A percentile compares a stretch with the other conserved stretches of the same genome.
These are phyloP conservation scores for Lepus townsendii DNA, from an alignment of 2,797 vertebrate genomes.

Conservation along the genomic window DNA sequence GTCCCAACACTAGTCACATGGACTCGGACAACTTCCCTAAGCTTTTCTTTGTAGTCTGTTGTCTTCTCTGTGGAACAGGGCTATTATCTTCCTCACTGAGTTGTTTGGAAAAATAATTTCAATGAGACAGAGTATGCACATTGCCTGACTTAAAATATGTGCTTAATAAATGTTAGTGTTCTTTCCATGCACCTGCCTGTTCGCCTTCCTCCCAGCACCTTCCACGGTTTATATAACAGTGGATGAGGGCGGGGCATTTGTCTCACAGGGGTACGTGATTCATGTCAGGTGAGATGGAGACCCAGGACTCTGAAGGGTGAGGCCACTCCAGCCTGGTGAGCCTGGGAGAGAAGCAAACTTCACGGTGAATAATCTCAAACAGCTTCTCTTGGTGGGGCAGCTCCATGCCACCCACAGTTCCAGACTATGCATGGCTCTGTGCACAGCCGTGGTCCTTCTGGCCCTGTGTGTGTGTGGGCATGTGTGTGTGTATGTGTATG, in stretches of 20 bases:
- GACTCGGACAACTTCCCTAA: background rate
- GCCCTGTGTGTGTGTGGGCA: too few relatives aligned
- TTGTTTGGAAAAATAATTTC: conserved; percentile 54
- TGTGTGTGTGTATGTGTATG: too few relatives aligned
- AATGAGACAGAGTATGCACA: conserved; percentile 32
- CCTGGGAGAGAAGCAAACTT: background rate
- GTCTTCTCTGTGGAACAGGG: conserved; percentile 28
- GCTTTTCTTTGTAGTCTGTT: background rate
- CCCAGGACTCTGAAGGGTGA: background rate
- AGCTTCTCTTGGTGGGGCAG: background rate
- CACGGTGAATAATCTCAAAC: background rate
- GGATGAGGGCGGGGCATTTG: background rate
- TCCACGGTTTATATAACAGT: background rate
- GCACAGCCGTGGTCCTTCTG: background rate
- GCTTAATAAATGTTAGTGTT: background rate
- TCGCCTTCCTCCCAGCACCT: background rate
- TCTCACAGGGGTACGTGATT: too few relatives aligned
- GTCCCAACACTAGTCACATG: too few relatives aligned
- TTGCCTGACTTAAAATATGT: background rate
- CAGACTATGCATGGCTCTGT: background rate
- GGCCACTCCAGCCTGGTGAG: background rate
- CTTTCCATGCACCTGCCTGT: background rate
- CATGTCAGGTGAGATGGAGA: background rate
- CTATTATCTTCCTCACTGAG: background rate
- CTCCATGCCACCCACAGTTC: background rate